A percentile compares a stretch with the other conserved stretches of the same genome.
Evolutionary conservation across 2,888 invertebrate species (phyloP).

Genomic region (Epinotia ramella): DNA sequence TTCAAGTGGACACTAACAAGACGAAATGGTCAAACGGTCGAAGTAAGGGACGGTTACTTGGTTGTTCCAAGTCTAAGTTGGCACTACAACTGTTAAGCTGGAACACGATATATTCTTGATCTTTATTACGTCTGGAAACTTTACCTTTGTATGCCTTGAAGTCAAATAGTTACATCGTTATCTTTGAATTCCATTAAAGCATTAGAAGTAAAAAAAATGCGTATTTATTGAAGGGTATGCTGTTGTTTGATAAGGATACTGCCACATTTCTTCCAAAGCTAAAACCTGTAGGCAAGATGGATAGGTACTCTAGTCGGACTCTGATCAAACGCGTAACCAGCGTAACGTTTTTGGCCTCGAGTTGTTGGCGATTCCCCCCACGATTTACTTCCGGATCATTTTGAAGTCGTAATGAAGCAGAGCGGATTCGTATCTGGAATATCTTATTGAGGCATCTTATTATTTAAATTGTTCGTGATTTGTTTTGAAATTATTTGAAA

Average conservation of each 20-base stretch:
- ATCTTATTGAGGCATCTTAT: conserved; percentile 32
- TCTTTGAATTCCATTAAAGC: too few species aligned
- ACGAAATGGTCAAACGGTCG: conserved; percentile 27
- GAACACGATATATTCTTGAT: conserved; percentile 11
- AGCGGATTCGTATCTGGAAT: conserved; percentile 34
- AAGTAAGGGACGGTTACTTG: conserved; percentile 11
- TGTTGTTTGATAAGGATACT: too few species aligned
- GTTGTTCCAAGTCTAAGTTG: conserved; percentile 16
- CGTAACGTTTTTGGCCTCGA: not conserved
- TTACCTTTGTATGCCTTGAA: conserved; percentile 7
- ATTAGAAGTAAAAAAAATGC: too few species aligned
- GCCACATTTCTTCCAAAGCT: too few species aligned
- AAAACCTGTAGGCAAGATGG: too few species aligned
- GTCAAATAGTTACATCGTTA: not conserved
- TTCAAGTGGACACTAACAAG: conserved; percentile 45
- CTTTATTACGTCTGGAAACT: conserved; percentile 16
- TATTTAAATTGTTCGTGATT: conserved; percentile 33
- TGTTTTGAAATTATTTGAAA: not conserved
- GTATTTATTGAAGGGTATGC: too few species aligned
- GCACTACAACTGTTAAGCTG: conserved; percentile 14
- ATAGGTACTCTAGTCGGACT: not conserved
- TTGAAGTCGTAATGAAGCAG: conserved; percentile 40
- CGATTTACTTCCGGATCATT: conserved; percentile 43
- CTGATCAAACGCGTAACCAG: not conserved
- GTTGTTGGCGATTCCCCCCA: conserved; percentile 35